Conservation (phyloP, 2,888 invertebrate genomes). For the Eupithecia insigniata region DNA sequence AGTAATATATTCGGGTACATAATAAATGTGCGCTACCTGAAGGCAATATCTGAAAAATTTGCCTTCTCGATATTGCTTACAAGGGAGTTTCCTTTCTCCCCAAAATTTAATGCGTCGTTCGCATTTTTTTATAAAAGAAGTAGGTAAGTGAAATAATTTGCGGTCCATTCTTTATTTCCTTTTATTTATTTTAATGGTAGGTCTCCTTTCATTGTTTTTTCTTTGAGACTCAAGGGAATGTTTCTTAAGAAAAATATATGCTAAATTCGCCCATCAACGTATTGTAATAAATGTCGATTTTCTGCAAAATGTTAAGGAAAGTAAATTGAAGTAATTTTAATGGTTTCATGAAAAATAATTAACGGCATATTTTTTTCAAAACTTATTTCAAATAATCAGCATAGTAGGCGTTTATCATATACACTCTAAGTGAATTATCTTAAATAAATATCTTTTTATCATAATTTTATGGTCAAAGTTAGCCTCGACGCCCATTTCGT, state of each 20-base stretch:
- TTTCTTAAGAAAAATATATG: slow-evolving; percentile 65
- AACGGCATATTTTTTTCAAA: slow-evolving; percentile 38
- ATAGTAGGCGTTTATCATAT: slow-evolving; percentile 62
- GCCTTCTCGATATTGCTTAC: slow-evolving; percentile 85
- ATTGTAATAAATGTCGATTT: slow-evolving; percentile 70
- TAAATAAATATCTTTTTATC: slow-evolving; percentile 78
- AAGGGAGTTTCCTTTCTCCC: slow-evolving; percentile 84
- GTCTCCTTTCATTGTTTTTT: slow-evolving; percentile 79
- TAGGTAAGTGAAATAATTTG: slow-evolving; percentile 84
- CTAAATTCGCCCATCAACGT: slow-evolving; percentile 58
- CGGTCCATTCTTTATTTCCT: slow-evolving; percentile 82
- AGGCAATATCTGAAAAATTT: slow-evolving; percentile 85
- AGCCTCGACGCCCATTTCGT: slow-evolving; percentile 70
- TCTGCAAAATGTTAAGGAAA: slow-evolving; percentile 63
- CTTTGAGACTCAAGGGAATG: slow-evolving; percentile 69
- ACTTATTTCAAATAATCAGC: slow-evolving; percentile 34
- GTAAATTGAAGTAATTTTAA: slow-evolving; percentile 70
- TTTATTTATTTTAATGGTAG: slow-evolving; percentile 84
- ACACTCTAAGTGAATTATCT: slow-evolving; percentile 70
- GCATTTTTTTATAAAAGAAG: slow-evolving; percentile 83
- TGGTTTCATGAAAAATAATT: slow-evolving; percentile 67
- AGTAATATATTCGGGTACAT: slow-evolving; percentile 85
- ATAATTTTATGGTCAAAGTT: slow-evolving; percentile 76
- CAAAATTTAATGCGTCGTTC: slow-evolving; percentile 84
- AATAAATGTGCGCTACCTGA: slow-evolving; percentile 85